Evolutionary conservation across 2,888 invertebrate species (phyloP).

Genomic region (Scaptomyza caliginosa): DNA sequence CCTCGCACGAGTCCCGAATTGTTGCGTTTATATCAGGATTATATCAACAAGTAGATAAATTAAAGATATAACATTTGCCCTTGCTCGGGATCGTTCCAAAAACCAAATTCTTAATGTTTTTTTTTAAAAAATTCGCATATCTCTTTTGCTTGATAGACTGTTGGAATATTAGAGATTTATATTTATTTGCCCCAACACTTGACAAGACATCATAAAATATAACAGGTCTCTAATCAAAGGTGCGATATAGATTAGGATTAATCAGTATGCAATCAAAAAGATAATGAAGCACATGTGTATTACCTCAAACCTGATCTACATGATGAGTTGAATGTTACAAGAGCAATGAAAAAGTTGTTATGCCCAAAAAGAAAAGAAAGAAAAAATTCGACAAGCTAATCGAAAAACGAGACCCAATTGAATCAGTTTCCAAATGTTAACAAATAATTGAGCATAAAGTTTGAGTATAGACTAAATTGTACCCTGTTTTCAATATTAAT

Average conservation of each 20-base stretch:
- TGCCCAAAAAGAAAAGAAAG: background rate
- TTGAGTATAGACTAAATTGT: background rate
- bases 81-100: too few relatives aligned
- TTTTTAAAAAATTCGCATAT: background rate
- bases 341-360: background rate
- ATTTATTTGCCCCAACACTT: background rate
- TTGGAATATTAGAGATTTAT: background rate
- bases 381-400: background rate
- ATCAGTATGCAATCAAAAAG: conserved; percentile 3
- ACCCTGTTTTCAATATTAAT: background rate
- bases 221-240: background rate
- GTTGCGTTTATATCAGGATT: conserved; percentile 90
- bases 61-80: background rate
- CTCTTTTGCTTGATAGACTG: background rate
- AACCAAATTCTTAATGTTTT: background rate
- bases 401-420: conserved; percentile 35
- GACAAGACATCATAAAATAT: background rate
- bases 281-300: background rate
- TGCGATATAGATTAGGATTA: background rate
- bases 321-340: background rate
- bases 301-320: background rate
- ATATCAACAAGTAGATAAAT: conserved; percentile 82
- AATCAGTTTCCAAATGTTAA: conserved; percentile 12
- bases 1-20: conserved; percentile 91
- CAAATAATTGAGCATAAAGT: background rate